Evolutionary conservation across 2,888 invertebrate species (phyloP).

Genomic region (Agonopterix alstromeriana): DNA sequence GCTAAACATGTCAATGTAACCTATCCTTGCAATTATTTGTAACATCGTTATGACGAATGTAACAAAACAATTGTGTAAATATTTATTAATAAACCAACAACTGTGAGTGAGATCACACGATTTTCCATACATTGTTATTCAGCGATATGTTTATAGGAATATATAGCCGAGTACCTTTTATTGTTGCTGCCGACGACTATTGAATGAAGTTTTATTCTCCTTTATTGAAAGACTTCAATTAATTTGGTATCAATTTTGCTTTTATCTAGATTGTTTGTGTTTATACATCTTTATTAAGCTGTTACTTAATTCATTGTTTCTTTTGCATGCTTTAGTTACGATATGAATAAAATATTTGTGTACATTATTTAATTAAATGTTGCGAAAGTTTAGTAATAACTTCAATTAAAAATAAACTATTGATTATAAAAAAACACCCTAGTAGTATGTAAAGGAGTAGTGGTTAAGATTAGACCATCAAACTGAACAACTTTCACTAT

Average conservation of each 20-base stretch:
- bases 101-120: conserved; percentile 1
- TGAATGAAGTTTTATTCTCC: conserved; percentile 20
- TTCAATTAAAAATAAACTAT: too few relatives aligned
- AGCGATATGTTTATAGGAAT: background rate
- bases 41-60: background rate
- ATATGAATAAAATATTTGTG: background rate
- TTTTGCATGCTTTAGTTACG: background rate
- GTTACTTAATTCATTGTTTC: background rate
- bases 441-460: too few relatives aligned
- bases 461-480: too few relatives aligned
- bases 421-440: too few relatives aligned
- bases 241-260: conserved; percentile 23
- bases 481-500: too few relatives aligned
- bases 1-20: background rate
- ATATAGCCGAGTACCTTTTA: conserved; percentile 12
- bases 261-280: background rate
- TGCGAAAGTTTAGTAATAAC: too few relatives aligned
- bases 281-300: background rate
- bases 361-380: too few relatives aligned
- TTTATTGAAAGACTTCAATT: conserved; percentile 26
- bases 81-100: conserved; percentile 2
- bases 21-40: conserved; percentile 3
- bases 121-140: conserved; percentile 4
- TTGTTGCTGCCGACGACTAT: conserved; percentile 18
- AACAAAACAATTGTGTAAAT: conserved; percentile 2